Percentiles rank a stretch among this genome's conserved stretches.
These are phyloP conservation scores for Lepetodrilus schrolli DNA, from an alignment of 2,888 invertebrate genomes.

Conservation along the genomic window DNA sequence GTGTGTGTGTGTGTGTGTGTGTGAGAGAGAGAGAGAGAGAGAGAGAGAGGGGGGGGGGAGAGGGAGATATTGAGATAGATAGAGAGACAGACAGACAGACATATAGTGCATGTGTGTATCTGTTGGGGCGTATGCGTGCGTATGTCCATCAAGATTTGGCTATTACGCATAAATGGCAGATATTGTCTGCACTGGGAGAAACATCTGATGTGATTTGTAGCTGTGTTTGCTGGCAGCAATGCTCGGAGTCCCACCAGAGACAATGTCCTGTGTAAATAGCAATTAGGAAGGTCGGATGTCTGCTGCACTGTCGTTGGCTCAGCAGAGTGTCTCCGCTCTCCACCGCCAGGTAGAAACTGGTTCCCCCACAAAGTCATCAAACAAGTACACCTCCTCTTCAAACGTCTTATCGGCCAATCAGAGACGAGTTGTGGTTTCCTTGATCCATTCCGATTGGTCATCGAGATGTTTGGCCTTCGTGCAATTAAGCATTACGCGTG, in stretches of 20 bases:
- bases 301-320: background rate
- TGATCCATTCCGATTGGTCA: background rate
- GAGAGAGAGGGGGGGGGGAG: too few species aligned
- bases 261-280: constrained; percentile 1
- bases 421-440: background rate
- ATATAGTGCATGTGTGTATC: too few species aligned
- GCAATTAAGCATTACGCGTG: background rate
- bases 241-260: background rate
- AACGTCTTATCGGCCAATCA: background rate
- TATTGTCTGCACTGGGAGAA: too few species aligned
- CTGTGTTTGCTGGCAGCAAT: background rate
- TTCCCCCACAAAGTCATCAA: constrained; percentile 1
- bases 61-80: too few species aligned
- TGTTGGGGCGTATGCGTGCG: too few species aligned
- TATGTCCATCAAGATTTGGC: too few species aligned
- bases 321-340: background rate
- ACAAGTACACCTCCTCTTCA: background rate
- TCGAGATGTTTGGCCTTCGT: background rate
- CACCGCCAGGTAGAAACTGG: background rate
- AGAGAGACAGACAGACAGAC: too few species aligned
- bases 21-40: too few species aligned
- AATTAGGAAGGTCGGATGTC: constrained; percentile 8
- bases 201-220: too few species aligned
- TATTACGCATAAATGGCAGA: too few species aligned
- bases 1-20: too few species aligned